Evolutionary conservation across 2,113 vertebrate genomes (phyloP), one percentile per base, ranked within the genome.

Genomic region (Alosa alosa): DNA sequence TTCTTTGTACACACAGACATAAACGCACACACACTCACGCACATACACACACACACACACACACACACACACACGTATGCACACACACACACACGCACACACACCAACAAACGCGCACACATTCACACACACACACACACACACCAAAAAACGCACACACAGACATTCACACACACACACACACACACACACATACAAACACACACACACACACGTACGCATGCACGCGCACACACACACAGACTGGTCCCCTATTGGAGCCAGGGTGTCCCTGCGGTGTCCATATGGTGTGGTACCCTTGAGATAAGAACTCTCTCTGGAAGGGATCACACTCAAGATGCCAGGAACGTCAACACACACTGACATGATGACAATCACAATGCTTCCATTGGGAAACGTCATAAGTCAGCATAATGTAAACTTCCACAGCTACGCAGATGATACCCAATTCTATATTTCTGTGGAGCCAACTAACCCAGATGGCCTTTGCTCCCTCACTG

Each of bases 61-160:
- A 13, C 68, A 75, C 25, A 31, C 68, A 75, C 68, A 75, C 68
- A 36, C 68, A 75, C 68, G 39, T 31, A 75, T 31, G 13, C 68
- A 75, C 68, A 36, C 68, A n/a, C 68, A 75, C 68, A 36, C 68
- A n/a, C n/a, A 75, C 68, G 36, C 25, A 75, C 68, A 75, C 68
- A 75, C 25, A 75, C 68, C 36, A 25, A 68, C 64, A 68, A 25
- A 75, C 7, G 36, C 25, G 11, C 25, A 31, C 68, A 31, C 68
- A 36, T 31, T 15, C 11, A 20, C 52, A 55, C 13, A 20, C 52
- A 55, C 52, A 36, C 68, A 75, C 68, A 15, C 68, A 75, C 68
- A 36, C 68, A 31, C 68, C 4, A 31, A 75, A 31, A 75, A 31
- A 39, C 68, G 39, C 68, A 31, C 68, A 47, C 46, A 47, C 46